Conservation (phyloP, 2,113 vertebrate genomes). For the Emydocephalus ijimae region DNA sequence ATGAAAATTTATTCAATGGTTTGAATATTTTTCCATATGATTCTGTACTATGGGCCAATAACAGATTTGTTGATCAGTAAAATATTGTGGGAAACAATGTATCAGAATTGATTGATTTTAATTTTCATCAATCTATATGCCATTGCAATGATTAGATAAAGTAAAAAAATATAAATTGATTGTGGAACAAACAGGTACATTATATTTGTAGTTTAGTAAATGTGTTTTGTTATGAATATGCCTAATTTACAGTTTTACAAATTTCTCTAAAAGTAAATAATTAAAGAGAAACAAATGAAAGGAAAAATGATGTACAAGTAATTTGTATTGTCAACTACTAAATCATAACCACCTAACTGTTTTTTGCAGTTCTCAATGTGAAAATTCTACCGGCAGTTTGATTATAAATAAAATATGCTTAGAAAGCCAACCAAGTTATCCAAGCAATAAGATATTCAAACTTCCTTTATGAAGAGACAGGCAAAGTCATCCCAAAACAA, state of each 20-base stretch:
- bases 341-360: neutral
- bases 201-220: neutral
- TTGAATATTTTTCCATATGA: too few species aligned
- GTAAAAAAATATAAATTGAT: neutral
- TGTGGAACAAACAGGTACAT: neutral
- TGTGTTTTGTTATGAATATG: neutral
- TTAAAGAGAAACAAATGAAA: neutral
- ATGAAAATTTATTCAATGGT: neutral
- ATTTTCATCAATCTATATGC: neutral
- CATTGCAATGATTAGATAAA: neutral
- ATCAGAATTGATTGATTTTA: neutral
- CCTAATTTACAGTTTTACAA: neutral
- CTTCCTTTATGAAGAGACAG: neutral
- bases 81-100: neutral
- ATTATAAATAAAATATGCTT: neutral
- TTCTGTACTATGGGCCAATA: neutral
- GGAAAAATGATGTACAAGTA: neutral
- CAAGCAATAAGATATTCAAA: neutral
- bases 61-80: neutral
- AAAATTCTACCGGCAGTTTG: neutral
- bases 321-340: neutral
- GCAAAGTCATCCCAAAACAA: neutral
- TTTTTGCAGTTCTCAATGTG: neutral
- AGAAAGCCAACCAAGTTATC: neutral
- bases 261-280: neutral